Evolutionary conservation across 2,113 vertebrate genomes (phyloP), one percentile per base, ranked within the genome.

Genomic region (Zosterops lateralis): DNA sequence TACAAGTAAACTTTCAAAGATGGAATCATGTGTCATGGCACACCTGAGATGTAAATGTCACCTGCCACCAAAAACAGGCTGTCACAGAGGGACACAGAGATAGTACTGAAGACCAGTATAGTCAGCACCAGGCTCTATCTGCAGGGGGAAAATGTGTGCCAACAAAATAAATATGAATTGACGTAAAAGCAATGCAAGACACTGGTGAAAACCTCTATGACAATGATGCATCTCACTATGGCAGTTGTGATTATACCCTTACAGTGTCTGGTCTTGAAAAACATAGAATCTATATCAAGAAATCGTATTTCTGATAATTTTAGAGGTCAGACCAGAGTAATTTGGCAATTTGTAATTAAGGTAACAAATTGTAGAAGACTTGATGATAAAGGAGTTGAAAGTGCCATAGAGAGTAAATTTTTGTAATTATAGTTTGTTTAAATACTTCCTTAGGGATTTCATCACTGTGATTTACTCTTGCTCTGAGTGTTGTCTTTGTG

Each of bases 351-450:
- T 70, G 16, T 26, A 86, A 89, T 92, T 93, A 81, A 48, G 45
- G 32, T 60, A 68, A 64, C 58, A 85, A 67, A 77, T 87, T 85
- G 36, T 78, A 56, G 56, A 40, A 89, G 60, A 62, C 51, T 40
- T 56, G 18, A 31, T 68, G 66, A 92, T 92, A 93, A 94, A 94
- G 66, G 77, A 84, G 45, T 64, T 87, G 58, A 50, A 91, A 85
- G 77, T 81, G 57, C 84, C 44, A 62, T 50, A 81, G 73, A 70
- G 45, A 81, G 90, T 62, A 95, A 91, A 73, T 58, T 81, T 62
- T 47, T 42, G 66, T 85, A 93, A 89, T 95, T 87, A 70, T 15
- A 38, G 22, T 78, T 94, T 89, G 73, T 67, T 90, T 95, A 94
- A 94, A 92, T 77, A 57, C 65, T 89, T 84, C 80, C 47, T 83